Base-by-base conservation (phyloP, 2,797 vertebrate genomes). In the Caiman crocodilus region DNA sequence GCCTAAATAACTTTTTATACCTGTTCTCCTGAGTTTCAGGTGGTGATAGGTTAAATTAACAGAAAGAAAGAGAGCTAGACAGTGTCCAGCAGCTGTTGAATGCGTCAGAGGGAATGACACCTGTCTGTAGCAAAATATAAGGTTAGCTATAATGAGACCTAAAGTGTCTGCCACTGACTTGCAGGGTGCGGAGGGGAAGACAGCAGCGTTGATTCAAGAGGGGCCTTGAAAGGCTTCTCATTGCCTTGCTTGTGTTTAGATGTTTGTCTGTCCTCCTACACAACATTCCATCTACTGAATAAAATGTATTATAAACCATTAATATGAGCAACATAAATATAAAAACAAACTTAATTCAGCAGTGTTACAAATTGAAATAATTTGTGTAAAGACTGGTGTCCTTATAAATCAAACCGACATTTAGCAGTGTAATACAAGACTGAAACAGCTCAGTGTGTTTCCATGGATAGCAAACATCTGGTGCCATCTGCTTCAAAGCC, bases 341-440 rank as follows among this genome's bases (percentile, higher is more conserved):
- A 42, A 9, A 57, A 3, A n/a, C 4, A 58, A 4, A 65, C 12
- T 81, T 77, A 86, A 82, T 88, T 90, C 32, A 79, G 5, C 50
- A 84, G 11, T 88, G 13, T 12, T 80, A 16, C 5, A 59, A 76
- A 59, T 2, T 75, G 42, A 76, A 82, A 4, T 76, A 73, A 18
- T 18, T 82, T 88, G 3, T 59, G 13, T 90, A 35, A 85, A 75
- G 13, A 61, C 60, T 35, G 64, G 6, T 57, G 56, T 73, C 10
- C 28, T 50, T 71, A 25, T 60, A 74, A 93, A 58, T 0, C 0
- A 69, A 78, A 55, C n/a, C 30, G 17, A 21, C 0, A 50, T 11
- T 87, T 65, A 74, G 21, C 35, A 79, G 30, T 85, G 50, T 85
- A 50, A 65, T 69, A 69, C 65, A 84, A 60, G 85, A 21, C 11